Evolutionary conservation across 2,797 vertebrate genomes (phyloP), one percentile per base, ranked within the genome.

Genomic region (Leucoraja ocellata): DNA sequence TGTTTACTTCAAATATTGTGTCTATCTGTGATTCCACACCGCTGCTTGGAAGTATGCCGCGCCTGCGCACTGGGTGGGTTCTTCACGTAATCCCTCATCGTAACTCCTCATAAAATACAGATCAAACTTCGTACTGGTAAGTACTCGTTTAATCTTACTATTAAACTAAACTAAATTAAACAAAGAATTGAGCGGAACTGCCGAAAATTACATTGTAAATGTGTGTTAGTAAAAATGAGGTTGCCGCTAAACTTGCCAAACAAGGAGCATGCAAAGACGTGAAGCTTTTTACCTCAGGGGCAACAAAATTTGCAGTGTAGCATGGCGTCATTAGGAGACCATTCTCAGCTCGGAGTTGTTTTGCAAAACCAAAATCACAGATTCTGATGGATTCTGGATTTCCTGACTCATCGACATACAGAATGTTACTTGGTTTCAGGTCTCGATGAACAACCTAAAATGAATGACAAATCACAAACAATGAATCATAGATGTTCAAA

Each of bases 301-400:
- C 98, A 0, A 99, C 98, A 46, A 99, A 99, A 73, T 98, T 99
- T 18, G 98, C 99, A 0, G 98, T 99, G 95, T 99, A 99, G 96
- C 99, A 99, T 0, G 99, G 99, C 0, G 98, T 99, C 99, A 99
- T 99, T 93, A 99, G 96, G 93, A 99, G 95, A 58, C 99, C 99
- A 0, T 99, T 99, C 95, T 99, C 98, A 0, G 98, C 99, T 76
- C 98, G 95, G 76, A 99, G 97, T 94, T 99, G 99, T 95, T 99
- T 99, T 94, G 98, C 98, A 94, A 98, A 98, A 80, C 98, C 97
- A 1, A 99, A 99, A 95, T 99, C 98, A 93, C 97, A 98, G 95
- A 99, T 98, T 78, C 98, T 97, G 96, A 99, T 98, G 93, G 97
- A 97, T 83, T 98, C 98, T 1, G 98, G 97, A 95, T 98, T 97